Evolutionary conservation across 2,113 vertebrate genomes (phyloP), one percentile per base, ranked within the genome.

Genomic region (Notechis scutatus): DNA sequence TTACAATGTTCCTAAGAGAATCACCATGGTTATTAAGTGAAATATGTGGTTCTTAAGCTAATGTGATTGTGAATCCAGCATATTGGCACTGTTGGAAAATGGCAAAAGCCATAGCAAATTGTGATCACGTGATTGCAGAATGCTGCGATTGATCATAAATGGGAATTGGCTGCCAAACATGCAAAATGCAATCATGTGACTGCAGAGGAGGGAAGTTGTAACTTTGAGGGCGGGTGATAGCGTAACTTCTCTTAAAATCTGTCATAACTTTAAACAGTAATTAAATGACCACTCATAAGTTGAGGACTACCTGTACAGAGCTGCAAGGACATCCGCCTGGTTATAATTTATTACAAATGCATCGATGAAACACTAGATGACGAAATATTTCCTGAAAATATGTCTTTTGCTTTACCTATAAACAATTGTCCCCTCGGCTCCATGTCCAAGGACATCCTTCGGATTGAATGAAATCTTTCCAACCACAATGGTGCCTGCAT

Each of bases 381-480:
- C 86, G 74, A n/a, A 15, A 1, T 42, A 23, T 2, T 55, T 57
- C 8, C 47, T 93, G 1, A 81, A 81, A 81, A 81, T 1, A 20
- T 90, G 64, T 92, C 45, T 69, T 21, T 29, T 34, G 29, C n/a
- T 50, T 96, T 97, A 99, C 99, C 98, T 99, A 97, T 99, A 99
- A 26, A 99, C 99, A 29, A 99, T 99, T 14, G 99, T 99, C 74
- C 99, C 99, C 96, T 99, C 99, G 9, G 99, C 99, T 21, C 99
- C 99, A 0, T 99, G 99, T 85, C 99, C 99, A 92, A 99, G 24
- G 1, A 99, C 98, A 2, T 98, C 98, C 94, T 97, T 99, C 3
- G 99, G 99, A 93, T 97, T 98, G 96, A 99, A 99, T 0, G 97
- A 98, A 95, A 99, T 99, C 96, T 99, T 99, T 61, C 99, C 99